A percentile compares a stretch with the other conserved stretches of the same genome.
Evolutionary conservation across 2,797 vertebrate genomes (phyloP).

Genomic region (Rachycentron canadum): DNA sequence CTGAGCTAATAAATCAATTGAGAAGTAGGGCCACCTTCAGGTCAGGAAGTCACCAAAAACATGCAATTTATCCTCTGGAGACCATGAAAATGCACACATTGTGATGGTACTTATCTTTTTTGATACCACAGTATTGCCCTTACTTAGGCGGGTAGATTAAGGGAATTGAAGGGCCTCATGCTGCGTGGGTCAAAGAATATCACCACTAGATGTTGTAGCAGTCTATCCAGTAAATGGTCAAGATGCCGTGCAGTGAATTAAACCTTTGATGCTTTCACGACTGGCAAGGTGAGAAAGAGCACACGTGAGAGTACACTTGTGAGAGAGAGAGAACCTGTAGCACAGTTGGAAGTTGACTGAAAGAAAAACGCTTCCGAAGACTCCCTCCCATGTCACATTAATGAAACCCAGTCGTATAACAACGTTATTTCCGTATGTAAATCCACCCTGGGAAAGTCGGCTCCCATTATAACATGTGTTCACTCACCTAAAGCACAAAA

Average conservation of each 20-base stretch:
- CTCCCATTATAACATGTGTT: constrained; percentile 53
- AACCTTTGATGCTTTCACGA: background rate
- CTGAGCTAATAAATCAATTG: no score
- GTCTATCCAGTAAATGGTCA: background rate
- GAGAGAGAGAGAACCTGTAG: background rate
- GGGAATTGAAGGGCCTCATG: background rate
- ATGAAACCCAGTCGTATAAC: constrained; percentile 28
- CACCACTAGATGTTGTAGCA: background rate
- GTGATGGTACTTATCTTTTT: background rate
- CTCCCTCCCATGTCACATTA: constrained; percentile 34
- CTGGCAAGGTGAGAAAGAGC: background rate
- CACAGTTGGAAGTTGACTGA: background rate
- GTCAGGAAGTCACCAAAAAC: background rate
- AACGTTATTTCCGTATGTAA: constrained; percentile 41
- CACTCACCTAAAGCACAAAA: constrained; percentile 58
- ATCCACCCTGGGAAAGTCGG: constrained; percentile 33
- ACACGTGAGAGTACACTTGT: background rate
- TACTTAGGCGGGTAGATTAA: no score
- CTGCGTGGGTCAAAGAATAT: background rate
- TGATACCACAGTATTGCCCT: background rate
- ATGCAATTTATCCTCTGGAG: background rate
- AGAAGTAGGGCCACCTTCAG: no score
- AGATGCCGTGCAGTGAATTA: background rate
- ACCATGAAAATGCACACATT: background rate
- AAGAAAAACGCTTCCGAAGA: constrained; percentile 32